Percentiles rank a stretch among this genome's conserved stretches.
These are phyloP conservation scores for Podiceps cristatus DNA, from an alignment of 2,113 vertebrate species.

Conservation along the genomic window DNA sequence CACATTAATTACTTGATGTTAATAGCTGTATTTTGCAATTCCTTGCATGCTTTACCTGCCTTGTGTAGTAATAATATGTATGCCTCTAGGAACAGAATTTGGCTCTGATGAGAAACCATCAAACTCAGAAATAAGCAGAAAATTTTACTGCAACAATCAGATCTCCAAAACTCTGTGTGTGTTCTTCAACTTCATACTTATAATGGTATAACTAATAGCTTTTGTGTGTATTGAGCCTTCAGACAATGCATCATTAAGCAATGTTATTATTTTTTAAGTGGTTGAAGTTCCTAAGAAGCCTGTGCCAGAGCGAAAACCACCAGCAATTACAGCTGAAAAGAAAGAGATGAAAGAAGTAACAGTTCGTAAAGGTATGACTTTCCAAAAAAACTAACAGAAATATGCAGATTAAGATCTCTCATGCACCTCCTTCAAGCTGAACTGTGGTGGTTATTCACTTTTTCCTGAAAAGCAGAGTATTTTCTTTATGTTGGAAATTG, in stretches of 20 bases:
- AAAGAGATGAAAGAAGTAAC: conserved; percentile 77
- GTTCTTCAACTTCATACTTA: not conserved
- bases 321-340: conserved; percentile 66
- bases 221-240: not conserved
- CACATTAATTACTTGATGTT: not conserved
- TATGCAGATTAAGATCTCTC: not conserved
- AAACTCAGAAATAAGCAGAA: not conserved
- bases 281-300: conserved; percentile 72
- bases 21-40: not conserved
- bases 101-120: not conserved
- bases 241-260: not conserved
- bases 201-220: not conserved
- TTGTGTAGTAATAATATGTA: not conserved
- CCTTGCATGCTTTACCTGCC: not conserved
- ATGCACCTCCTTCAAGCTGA: not conserved
- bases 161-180: not conserved
- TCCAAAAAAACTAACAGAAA: not conserved
- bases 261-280: conserved; percentile 29
- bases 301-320: conserved; percentile 57
- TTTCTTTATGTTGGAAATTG: not conserved
- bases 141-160: not conserved
- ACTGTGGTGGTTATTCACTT: not conserved
- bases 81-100: not conserved
- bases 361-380: conserved; percentile 81
- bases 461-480: not conserved